Base-by-base conservation (phyloP, 2,113 vertebrate species). In the Macrotis lagotis region DNA sequence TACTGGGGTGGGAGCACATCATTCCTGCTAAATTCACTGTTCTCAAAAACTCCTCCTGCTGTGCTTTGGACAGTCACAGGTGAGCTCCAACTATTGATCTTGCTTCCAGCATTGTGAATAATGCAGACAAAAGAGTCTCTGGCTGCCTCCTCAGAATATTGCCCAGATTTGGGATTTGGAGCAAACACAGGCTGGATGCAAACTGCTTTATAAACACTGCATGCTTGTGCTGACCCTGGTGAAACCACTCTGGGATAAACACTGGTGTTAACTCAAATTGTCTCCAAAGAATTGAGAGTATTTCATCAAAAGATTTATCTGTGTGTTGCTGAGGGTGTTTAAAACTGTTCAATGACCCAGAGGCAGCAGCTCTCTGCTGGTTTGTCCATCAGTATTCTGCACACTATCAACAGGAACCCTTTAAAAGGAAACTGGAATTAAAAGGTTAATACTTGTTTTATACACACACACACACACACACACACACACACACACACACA, bases 221-320 rank as follows among this genome's bases (percentile, higher is more conserved):
- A 93, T 91, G 94, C 94, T 96, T 97, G 91, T 98, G 96, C 97
- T 98, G 98, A 98, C 97, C 98, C 96, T 91, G 48, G 88, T 55
- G 95, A 96, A 98, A 97, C 95, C 95, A 95, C 97, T 97, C 94
- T 96, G 98, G 96, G 98, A 97, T 97, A 98, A 98, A 98, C 97
- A 96, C 95, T 91, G 88, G 96, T 97, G 97, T 98, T 97, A 97
- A 94, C 9, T 83, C 95, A 97, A 98, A 98, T 96, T 96, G 96
- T 97, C 96, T 98, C 95, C 91, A 92, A 98, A 97, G 97, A 97
- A 98, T 95, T 97, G 92, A 96, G 97, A 96, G 95, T 96, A 96
- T 98, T 98, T 97, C 96, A 96, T 98, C 96, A 96, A 88, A 98
- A 99, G 97, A 98, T 97, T 97, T 97, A 97, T 98, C 97, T 97